Evolutionary conservation across 2,113 vertebrate genomes (phyloP).

Genomic region (Tachysurus fulvidraco): DNA sequence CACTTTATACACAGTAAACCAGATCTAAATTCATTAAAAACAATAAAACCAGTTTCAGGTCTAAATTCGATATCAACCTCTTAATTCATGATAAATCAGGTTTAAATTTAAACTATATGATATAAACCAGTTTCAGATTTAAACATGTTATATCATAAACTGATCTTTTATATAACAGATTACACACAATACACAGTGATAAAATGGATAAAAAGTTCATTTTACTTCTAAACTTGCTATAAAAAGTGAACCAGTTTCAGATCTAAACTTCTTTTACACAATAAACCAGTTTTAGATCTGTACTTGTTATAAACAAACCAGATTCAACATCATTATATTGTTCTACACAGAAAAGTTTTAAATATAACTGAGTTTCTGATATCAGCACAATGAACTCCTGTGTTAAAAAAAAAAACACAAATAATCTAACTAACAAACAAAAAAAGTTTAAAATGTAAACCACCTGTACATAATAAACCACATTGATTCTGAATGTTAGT

Average conservation of each 20-base stretch:
- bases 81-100: background rate
- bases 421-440: background rate
- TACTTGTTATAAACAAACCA: background rate
- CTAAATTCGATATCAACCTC: background rate
- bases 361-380: background rate
- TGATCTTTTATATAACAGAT: too few species aligned
- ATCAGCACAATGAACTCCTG: background rate
- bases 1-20: background rate
- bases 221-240: too few species aligned
- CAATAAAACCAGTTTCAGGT: background rate
- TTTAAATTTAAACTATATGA: background rate
- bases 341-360: background rate
- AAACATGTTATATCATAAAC: background rate
- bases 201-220: too few species aligned
- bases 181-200: too few species aligned
- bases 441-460: background rate
- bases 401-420: background rate
- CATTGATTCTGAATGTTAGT: background rate
- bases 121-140: background rate
- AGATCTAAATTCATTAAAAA: background rate
- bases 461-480: background rate
- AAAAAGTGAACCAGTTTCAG: too few species aligned
- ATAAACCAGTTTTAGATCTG: background rate
- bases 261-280: background rate
- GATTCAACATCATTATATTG: background rate